Evolutionary conservation across 2,113 vertebrate genomes (phyloP).

Genomic region (Fulica atra): DNA sequence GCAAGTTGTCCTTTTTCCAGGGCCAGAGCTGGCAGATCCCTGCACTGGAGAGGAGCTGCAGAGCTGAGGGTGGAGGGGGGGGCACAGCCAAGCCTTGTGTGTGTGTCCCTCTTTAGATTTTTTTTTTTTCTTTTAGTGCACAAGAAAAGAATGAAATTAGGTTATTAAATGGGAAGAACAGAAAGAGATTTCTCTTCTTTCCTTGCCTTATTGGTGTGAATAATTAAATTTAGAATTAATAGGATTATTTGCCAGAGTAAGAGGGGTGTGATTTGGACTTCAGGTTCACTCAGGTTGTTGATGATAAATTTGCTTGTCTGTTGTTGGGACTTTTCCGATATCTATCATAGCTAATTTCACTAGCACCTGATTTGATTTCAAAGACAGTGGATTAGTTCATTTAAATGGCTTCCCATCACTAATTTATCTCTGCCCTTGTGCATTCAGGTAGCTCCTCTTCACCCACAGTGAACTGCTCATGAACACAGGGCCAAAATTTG

Average conservation of each 20-base stretch:
- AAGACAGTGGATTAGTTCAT: neutral
- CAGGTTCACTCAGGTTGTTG: neutral
- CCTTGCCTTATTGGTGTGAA: conserved; percentile 15
- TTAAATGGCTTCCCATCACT: neutral
- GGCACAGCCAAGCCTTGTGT: neutral
- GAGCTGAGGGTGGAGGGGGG: neutral
- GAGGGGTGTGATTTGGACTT: neutral
- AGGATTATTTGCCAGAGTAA: neutral
- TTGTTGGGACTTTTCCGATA: neutral
- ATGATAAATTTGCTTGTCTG: neutral
- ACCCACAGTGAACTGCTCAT: neutral
- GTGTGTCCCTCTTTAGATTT: neutral
- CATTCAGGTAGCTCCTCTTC: neutral
- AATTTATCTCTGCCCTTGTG: neutral
- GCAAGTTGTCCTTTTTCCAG: neutral
- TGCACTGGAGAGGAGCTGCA: neutral
- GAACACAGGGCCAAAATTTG: rapidly evolving
- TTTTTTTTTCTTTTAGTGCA: neutral
- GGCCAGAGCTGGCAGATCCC: neutral
- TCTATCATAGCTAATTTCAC: neutral
- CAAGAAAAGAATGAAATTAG: neutral
- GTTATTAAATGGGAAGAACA: neutral
- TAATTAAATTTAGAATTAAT: conserved; percentile 49
- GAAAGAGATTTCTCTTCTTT: neutral
- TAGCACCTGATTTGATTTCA: neutral